These are phyloP conservation scores for Streblospio benedicti DNA, from an alignment of 1,140 invertebrate species.

Conservation along the genomic window DNA sequence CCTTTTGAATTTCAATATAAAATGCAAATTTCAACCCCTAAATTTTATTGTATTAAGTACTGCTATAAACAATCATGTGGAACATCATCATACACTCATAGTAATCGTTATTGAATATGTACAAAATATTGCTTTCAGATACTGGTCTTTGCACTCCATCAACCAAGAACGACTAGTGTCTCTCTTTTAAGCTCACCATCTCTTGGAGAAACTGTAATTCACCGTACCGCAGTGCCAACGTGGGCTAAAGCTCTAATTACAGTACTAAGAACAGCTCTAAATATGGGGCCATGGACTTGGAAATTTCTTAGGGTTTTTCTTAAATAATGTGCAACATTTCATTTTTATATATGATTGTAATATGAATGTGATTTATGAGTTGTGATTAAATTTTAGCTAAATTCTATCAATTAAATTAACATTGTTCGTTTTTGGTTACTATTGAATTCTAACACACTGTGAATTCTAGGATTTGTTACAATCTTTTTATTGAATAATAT, in stretches of 20 bases:
- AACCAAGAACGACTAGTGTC: neutral
- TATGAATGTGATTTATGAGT: too few species aligned
- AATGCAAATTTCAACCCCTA: neutral
- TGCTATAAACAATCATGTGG: too few species aligned
- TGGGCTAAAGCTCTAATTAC: neutral
- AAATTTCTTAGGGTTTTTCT: conserved; percentile 8
- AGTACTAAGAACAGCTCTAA: conserved; percentile 3
- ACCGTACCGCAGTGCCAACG: conserved; percentile 2
- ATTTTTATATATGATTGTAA: too few species aligned
- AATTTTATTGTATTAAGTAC: too few species aligned
- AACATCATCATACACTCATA: neutral
- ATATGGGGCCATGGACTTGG: conserved; percentile 11
- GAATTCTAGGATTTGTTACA: too few species aligned
- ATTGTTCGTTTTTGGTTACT: too few species aligned
- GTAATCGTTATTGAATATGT: neutral
- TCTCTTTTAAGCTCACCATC: neutral
- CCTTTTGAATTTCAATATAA: neutral
- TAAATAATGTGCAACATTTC: too few species aligned
- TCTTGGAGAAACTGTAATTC: neutral
- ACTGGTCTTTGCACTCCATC: neutral
- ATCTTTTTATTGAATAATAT: too few species aligned
- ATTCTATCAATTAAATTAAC: too few species aligned
- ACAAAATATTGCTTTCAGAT: neutral
- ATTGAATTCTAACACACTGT: too few species aligned
- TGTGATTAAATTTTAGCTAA: too few species aligned